Evolutionary conservation across 2,888 invertebrate genomes (phyloP).

Genomic region (Epistrophe grossulariae): DNA sequence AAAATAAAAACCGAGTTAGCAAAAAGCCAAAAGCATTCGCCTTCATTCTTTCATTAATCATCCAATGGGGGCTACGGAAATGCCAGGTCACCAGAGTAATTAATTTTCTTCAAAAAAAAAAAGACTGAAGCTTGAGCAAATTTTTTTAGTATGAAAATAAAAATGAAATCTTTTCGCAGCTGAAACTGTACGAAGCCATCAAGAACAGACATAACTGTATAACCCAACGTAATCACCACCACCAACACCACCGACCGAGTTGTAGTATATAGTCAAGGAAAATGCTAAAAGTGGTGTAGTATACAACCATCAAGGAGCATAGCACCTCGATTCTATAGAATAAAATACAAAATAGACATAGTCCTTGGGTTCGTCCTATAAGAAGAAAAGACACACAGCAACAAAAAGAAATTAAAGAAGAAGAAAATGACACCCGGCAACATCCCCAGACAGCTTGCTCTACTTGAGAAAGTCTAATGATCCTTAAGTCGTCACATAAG

Average conservation of each 20-base stretch:
- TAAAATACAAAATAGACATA: constrained; percentile 44
- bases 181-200: constrained; percentile 39
- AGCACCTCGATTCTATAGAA: constrained; percentile 1
- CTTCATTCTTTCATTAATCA: constrained; percentile 68
- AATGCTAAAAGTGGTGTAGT: constrained; percentile 29
- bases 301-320: constrained; percentile 2
- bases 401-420: constrained; percentile 11
- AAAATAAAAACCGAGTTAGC: not conserved
- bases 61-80: constrained; percentile 45
- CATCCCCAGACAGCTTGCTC: constrained; percentile 73
- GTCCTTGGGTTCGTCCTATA: constrained; percentile 30
- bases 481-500: constrained; percentile 75
- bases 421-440: constrained; percentile 63
- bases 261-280: not conserved
- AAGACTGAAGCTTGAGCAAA: constrained; percentile 36
- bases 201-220: constrained; percentile 55
- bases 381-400: constrained; percentile 34
- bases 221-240: constrained; percentile 40
- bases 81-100: constrained; percentile 71
- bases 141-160: constrained; percentile 36
- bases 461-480: constrained; percentile 77
- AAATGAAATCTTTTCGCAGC: constrained; percentile 39
- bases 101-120: constrained; percentile 64
- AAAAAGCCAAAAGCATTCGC: constrained; percentile 61
- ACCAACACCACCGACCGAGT: not conserved